Percentiles rank a stretch among this genome's conserved stretches.
Conservation (phyloP, 2,113 vertebrate genomes). For the Eulacestoma nigropectus region DNA sequence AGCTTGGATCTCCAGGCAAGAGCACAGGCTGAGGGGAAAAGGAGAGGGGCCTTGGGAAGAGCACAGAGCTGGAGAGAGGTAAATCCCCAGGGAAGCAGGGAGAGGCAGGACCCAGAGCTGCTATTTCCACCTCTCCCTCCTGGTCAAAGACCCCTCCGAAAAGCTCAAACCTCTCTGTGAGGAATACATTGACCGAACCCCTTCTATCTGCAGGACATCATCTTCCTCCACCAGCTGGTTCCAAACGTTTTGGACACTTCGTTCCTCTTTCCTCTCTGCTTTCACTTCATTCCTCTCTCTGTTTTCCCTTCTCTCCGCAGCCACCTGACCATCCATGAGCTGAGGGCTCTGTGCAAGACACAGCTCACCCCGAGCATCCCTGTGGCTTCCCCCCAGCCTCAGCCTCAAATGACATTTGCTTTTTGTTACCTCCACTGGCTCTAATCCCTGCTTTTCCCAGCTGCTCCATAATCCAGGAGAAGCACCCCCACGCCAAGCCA, state of each 20-base stretch:
- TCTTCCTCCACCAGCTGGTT: not conserved
- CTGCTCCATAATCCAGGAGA: not conserved
- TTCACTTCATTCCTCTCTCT: not conserved
- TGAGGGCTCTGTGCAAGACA: not conserved
- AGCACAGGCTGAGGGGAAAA: not conserved
- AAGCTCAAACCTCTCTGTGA: not conserved
- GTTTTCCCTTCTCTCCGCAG: not conserved
- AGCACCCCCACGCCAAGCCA: not conserved
- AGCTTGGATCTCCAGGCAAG: not conserved
- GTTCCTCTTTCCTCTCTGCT: not conserved
- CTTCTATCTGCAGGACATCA: not conserved
- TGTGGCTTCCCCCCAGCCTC: not conserved
- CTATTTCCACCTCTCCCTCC: not conserved
- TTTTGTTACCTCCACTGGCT: not conserved
- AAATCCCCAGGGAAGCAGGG: not conserved
- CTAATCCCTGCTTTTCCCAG: not conserved
- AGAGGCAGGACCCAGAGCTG: not conserved
- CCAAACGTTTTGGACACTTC: not conserved
- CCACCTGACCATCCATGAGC: not conserved
- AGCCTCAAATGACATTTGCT: not conserved
- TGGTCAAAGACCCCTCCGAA: not conserved
- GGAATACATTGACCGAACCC: not conserved
- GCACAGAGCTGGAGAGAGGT: not conserved
- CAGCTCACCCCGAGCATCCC: not conserved
- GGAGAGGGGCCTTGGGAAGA: not conserved